Conservation (phyloP, 2,113 vertebrate species). For the Protobothrops mucrosquamatus region DNA sequence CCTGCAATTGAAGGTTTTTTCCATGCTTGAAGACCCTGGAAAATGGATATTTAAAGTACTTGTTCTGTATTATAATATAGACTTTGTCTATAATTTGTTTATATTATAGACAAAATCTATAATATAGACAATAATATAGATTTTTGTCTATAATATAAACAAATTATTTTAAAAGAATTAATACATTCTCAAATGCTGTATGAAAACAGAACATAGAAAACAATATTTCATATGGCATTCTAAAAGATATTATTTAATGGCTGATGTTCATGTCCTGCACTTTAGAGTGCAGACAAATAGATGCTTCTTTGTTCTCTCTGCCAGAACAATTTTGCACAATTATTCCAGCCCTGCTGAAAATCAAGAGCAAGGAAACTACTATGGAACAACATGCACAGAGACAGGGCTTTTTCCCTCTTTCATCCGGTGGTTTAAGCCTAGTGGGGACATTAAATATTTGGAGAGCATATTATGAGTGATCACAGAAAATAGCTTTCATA, state of each 20-base stretch:
- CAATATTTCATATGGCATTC: neutral
- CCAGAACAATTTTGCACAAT: neutral
- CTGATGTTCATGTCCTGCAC: accelerated
- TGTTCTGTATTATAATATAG: neutral
- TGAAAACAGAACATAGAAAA: neutral
- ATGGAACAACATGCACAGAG: neutral
- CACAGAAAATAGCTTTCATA: neutral
- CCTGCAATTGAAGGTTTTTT: neutral
- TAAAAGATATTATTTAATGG: neutral
- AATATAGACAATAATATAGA: neutral
- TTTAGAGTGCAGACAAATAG: neutral
- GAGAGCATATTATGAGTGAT: neutral
- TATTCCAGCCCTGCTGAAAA: neutral
- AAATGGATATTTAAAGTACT: neutral
- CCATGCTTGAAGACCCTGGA: neutral
- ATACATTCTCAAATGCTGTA: neutral
- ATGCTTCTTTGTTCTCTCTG: neutral
- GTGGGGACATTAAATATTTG: neutral
- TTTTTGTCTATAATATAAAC: neutral
- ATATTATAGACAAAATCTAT: neutral
- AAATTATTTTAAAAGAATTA: conserved; percentile 4
- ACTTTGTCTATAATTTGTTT: neutral
- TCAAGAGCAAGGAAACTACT: neutral
- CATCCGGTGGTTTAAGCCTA: neutral
- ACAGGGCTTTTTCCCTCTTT: neutral